Base-by-base conservation (phyloP, 2,888 invertebrate genomes). In the Odontomyia ornata region DNA sequence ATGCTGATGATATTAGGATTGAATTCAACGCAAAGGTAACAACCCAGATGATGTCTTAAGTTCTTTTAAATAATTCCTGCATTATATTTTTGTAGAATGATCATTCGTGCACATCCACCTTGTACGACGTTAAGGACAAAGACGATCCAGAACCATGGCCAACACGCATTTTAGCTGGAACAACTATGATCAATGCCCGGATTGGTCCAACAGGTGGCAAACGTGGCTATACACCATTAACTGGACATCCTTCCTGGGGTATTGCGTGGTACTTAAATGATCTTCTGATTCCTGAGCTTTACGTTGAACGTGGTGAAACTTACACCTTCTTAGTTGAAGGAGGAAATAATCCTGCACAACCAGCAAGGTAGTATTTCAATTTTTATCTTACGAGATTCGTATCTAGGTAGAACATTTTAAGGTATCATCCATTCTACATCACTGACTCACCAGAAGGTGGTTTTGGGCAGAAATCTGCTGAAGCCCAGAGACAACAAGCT, bases 191-290 rank as follows among this genome's bases (percentile, higher is more conserved):
- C 84, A 90, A 90, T 1, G 95, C 91, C 0, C 88, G 91, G 82
- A 95, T 96, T 81, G 96, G 96, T 0, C 96, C 96, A 0, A 93
- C 95, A 0, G 95, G 94, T 1, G 95, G 95, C 0, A 90, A 90
- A 73, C 88, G 93, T 1, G 95, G 96, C 0, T 96, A 95, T 86
- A 91, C 92, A 0, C 90, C 93, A 0, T 90, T 95, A 76, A 96
- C 96, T 15, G 93, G 94, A 88, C 83, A 90, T 81, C 92, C 94
- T 5, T 93, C 94, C 0, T 95, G 95, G 95, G 96, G 96, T 77
- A 94, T 96, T 80, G 94, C 95, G 21, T 97, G 95, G 95, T 97
- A 95, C 88, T 91, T 97, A 83, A 96, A 97, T 87, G 96, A 96
- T 83, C 89, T 92, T 80, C 89, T 97, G 23, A 95, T 96, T 80